Conservation (phyloP, 2,113 vertebrate genomes). For the Amblyopsis rosae region DNA sequence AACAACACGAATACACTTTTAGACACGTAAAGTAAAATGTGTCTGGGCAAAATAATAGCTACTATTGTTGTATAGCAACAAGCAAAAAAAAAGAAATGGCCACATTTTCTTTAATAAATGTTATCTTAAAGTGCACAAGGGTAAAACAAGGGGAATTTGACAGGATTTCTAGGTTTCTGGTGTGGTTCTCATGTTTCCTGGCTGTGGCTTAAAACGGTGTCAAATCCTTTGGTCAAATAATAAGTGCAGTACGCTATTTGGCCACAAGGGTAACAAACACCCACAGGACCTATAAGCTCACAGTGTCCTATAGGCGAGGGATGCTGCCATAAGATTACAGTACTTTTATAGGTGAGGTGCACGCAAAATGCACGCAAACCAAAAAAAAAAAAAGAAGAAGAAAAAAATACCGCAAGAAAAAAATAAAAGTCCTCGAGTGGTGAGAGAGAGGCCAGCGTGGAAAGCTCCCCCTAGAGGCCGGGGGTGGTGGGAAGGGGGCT, state of each 20-base stretch:
- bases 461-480: not conserved
- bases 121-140: no score
- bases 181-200: no score
- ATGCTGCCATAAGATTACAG: slow-evolving; percentile 17
- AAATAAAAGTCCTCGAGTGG: not conserved
- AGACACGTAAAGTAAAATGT: slow-evolving; percentile 5
- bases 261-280: slow-evolving; percentile 7
- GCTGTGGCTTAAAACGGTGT: no score
- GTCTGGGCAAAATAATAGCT: not conserved
- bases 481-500: not conserved
- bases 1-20: not conserved
- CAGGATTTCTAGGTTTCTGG: no score
- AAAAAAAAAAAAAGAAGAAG: not conserved
- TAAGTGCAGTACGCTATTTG: not conserved
- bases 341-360: slow-evolving; percentile 28
- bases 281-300: not conserved
- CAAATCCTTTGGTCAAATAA: no score
- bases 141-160: no score
- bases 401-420: slow-evolving; percentile 1
- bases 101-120: not conserved
- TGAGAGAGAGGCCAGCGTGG: slow-evolving; percentile 9
- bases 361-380: slow-evolving; percentile 18
- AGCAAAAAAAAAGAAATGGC: not conserved
- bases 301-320: slow-evolving; percentile 24
- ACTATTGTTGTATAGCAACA: not conserved